Evolutionary conservation across 2,888 invertebrate genomes (phyloP), one percentile per base, ranked within the genome.

Genomic region (Linnaemya tessellans): DNA sequence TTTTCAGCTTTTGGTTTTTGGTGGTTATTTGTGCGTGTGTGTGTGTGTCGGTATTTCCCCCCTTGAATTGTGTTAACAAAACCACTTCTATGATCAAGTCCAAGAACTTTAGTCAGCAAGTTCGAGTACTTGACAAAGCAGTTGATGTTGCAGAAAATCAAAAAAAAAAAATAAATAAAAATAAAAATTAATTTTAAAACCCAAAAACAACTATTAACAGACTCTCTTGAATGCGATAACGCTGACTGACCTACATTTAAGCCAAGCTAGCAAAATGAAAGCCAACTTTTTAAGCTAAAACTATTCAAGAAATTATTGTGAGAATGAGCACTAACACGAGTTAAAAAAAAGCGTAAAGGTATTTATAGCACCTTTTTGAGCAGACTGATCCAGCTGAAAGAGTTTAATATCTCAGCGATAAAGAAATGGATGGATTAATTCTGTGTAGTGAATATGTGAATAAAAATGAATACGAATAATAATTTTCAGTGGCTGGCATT

Each of bases 91-190:
- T 88, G 89, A 89, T 90, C 90, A 90, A 90, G 90, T 89, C 90
- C 91, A 90, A 90, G 90, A 90, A 87, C 90, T 88, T 87, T 79
- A 87, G 84, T 87, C 87, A 88, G 88, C 89, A 87, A 70, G 30
- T 56, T 18, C 35, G 70, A 43, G 82, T 87, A 82, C 85, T 87
- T 87, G 84, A 85, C 80, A 87, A 84, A 84, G 67, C 78, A 67
- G 75, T 84, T 85, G 60, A 75, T 71, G 80, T 75, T 67, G 58
- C 77, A 65, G 62, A 83, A 77, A 77, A 75, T 9, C 30, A 30
- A 18, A 67, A 43, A 13, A 56, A 15, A 62, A 13, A 54, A 38
- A 13, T 5, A 9, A 10, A 18, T 5, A 51, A 18, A 51, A 51
- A 18, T n/a, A n/a, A 51, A 15, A 60, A n/a, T 22, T 41, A 54